Evolutionary conservation across 2,113 vertebrate species (phyloP), one percentile per base, ranked within the genome.

Genomic region (Arenaria interpres): DNA sequence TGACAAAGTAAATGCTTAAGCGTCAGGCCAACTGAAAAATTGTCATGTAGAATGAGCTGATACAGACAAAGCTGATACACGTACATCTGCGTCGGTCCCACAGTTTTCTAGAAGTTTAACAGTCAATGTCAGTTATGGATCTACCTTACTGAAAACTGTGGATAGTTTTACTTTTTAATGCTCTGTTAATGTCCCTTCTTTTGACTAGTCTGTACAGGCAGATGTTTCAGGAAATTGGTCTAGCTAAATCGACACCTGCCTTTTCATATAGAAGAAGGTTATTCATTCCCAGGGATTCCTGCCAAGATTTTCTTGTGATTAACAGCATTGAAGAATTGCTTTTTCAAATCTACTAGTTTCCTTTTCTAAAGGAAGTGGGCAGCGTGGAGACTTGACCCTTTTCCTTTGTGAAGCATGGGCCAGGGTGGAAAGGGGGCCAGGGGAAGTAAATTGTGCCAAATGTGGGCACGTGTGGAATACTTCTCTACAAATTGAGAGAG

Each of bases 391-490:
- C 39, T 27, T 59, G 66, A 56, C 22, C 9, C 11, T 51, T 50
- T 43, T 48, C 17, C 22, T 67, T 41, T 32, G 43, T 17, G 78
- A 41, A 74, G 56, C 32, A 45, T 46, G 50, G 51, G 12, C 21
- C 78, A 35, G 21, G 4, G 9, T 12, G 32, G 32, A 8, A 53
- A 53, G 51, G 25, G 50, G 25, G 51, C 25, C 45, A 62, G 0
- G 1, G 46, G 43, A 37, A 35, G n/a, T 28, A 17, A 64, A 76
- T 30, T 0, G 0, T 90, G 62, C 56, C 62, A 60, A 53, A 11
- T 7, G 24, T 3, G 3, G 35, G 7, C 27, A 69, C 0, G 0
- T 13, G 28, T 35, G 60, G 50, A 50, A 43, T 35, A 3, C 6
- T 25, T 28, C n/a, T 54, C 23, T 39, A 5, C 1, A 54, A 79